Evolutionary conservation across 2,797 vertebrate species (phyloP), one percentile per base, ranked within the genome.

Genomic region (Chelon labrosus): DNA sequence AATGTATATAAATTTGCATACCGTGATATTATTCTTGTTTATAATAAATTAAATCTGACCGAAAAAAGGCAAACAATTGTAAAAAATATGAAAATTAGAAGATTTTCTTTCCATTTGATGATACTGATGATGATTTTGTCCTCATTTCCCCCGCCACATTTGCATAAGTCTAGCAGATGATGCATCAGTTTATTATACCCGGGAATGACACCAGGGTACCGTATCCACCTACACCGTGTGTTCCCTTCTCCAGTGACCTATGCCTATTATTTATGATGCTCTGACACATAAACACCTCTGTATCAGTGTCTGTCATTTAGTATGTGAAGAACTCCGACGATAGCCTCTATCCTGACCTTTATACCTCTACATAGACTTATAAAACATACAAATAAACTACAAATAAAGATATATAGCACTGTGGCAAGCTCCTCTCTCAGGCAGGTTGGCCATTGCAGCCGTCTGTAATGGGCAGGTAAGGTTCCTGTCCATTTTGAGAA

Each of bases 401-500:
- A 55, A 52, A 82, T 55, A 72, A 47, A 74, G 62, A 65, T 1
- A 44, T 59, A 75, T 37, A 56, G 63, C 10, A 39, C 46, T 74
- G 41, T 58, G 35, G 51, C 44, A 54, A 22, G 27, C 67, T 79
- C 47, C 25, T 85, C 57, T 65, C 58, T 69, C 50, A 37, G 68
- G 77, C 73, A 81, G 56, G 57, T 62, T 52, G 74, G 58, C 53
- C 68, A 77, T 82, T 70, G 79, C n/a, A 38, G 50, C 63, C 58
- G 60, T 54, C 75, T 50, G 64, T 58, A 75, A 65, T 14, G 10
- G 69, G 62, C 73, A 84, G 81, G 75, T 70, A 84, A 84, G 61
- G 69, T 65, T 79, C 65, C 25, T 17, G 62, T 77, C 59, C 65
- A 51, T 49, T 78, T 57, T 66, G 65, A 63, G 70, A 66, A 58